phyloP scores from a whole-genome alignment of 2,113 vertebrate genomes.

The Rallus limicola region DNA sequence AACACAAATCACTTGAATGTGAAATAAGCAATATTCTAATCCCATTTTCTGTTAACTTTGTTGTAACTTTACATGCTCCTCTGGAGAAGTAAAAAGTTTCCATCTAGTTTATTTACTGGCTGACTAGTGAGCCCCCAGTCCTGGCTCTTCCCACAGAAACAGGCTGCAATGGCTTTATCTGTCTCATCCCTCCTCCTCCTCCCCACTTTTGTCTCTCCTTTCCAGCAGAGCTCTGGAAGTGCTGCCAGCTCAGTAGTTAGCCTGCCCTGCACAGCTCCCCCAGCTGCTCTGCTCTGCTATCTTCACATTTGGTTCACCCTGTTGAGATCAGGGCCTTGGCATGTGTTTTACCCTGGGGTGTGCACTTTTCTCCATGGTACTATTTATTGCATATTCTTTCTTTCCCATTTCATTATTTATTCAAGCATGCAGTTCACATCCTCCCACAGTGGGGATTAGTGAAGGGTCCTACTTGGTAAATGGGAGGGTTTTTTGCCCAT shows the following conservation, averaged over 20 bases:
- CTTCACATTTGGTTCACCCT: background rate
- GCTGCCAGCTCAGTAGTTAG: background rate
- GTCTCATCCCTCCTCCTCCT: background rate
- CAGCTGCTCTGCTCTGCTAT: background rate
- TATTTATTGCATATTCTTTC: conserved; percentile 5
- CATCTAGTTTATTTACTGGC: background rate
- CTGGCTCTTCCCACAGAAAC: background rate
- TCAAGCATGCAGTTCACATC: conserved; percentile 47
- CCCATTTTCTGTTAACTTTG: background rate
- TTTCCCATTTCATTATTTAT: conserved; percentile 23
- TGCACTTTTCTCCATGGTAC: background rate
- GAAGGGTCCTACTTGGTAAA: conserved; percentile 2
- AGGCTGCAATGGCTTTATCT: background rate
- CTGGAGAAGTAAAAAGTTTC: background rate
- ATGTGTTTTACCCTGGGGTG: background rate
- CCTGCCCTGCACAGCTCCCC: background rate
- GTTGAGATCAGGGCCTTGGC: background rate
- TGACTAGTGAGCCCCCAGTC: background rate
- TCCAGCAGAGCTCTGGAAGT: background rate
- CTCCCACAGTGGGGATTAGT: conserved; percentile 41
- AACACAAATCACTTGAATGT: background rate
- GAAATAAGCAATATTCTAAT: background rate
- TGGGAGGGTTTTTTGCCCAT: background rate
- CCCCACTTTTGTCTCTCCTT: background rate
- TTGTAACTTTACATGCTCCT: background rate